Base-by-base conservation (phyloP, 1,140 invertebrate genomes). In the Lutraria rhynchaena region DNA sequence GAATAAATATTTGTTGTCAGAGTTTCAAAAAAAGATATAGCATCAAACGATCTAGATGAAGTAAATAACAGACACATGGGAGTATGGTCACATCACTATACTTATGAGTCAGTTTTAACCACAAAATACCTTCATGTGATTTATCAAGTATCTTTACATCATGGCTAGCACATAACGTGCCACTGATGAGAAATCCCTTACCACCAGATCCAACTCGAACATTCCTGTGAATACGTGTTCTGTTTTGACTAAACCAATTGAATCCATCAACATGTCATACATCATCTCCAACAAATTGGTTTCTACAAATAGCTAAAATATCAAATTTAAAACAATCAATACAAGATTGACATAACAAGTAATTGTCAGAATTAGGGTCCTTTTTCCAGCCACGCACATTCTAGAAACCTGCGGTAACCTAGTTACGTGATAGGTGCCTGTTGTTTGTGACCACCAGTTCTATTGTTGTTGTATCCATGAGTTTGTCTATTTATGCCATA, bases 41-140 rank as follows among this genome's bases (percentile, higher is more conserved):
- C 69, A 51, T 46, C 37, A 49, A 31, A 61, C n/a, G 58, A 46
- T 17, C 73, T 4, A 2, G 37, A 46, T 1, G 63, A 67, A 19
- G 44, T 70, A n/a, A 7, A 15, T 31, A 24, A 51, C 60, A 53
- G 7, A 51, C 60, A 74, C 53, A 57, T 44, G 63, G 51, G 19
- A 67, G 77, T 19, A 84, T n/a, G 33, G n/a, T 63, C 53, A 55
- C 53, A 49, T 57, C n/a, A 33, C 19, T 4, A 27, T 27, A 29
- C 44, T 84, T 81, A 53, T 67, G 46, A 17, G 3, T 9, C 41
- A 81, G 24, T 76, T 76, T 69, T 19, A 81, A 19, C 71, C 70
- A 84, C 57, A 81, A 77, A 55, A 81, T 84, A 57, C 67, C 83
- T 29, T 84, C 78, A 60, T 41, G 0, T 2, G 24, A 46, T 22